Evolutionary conservation across 30 jellyfish, hydroid and myxozoan species (phyloP).

Genomic region (Aurelia aurita complex sp. Pacific): DNA sequence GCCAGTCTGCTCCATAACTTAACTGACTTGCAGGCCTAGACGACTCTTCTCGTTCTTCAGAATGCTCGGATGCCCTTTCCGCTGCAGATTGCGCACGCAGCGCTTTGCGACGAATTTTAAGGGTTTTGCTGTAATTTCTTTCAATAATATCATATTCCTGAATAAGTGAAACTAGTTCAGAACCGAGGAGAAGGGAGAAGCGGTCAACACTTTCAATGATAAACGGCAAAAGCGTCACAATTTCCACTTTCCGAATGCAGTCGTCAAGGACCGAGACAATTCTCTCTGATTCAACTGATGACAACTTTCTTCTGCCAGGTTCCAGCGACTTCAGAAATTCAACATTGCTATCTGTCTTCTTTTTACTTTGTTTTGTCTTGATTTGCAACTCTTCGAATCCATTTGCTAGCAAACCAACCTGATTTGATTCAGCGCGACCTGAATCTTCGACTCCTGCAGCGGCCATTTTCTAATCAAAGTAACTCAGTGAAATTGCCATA

Average conservation of each 20-base stretch:
- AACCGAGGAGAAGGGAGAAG: constrained; percentile 73
- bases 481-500: constrained; percentile 21
- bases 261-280: constrained; percentile 80
- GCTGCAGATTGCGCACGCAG: constrained; percentile 1
- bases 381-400: constrained; percentile 73
- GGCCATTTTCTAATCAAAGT: constrained; percentile 28
- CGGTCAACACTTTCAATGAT: constrained; percentile 78
- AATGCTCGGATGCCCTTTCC: not conserved
- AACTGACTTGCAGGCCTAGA: constrained; percentile 45
- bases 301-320: constrained; percentile 73
- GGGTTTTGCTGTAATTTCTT: constrained; percentile 34
- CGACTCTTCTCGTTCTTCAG: constrained; percentile 2
- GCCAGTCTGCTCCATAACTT: constrained; percentile 57
- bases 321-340: constrained; percentile 69
- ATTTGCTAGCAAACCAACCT: constrained; percentile 21
- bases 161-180: constrained; percentile 44
- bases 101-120: constrained; percentile 38
- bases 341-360: constrained; percentile 34
- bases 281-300: constrained; percentile 89
- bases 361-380: constrained; percentile 44
- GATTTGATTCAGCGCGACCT: constrained; percentile 16
- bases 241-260: constrained; percentile 71
- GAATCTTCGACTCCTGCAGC: constrained; percentile 32
- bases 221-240: constrained; percentile 87
- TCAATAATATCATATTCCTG: constrained; percentile 66